Percentiles rank a stretch among this genome's conserved stretches.
These are phyloP conservation scores for Pleuronectes platessa DNA, from an alignment of 2,113 vertebrate genomes.

Conservation along the genomic window DNA sequence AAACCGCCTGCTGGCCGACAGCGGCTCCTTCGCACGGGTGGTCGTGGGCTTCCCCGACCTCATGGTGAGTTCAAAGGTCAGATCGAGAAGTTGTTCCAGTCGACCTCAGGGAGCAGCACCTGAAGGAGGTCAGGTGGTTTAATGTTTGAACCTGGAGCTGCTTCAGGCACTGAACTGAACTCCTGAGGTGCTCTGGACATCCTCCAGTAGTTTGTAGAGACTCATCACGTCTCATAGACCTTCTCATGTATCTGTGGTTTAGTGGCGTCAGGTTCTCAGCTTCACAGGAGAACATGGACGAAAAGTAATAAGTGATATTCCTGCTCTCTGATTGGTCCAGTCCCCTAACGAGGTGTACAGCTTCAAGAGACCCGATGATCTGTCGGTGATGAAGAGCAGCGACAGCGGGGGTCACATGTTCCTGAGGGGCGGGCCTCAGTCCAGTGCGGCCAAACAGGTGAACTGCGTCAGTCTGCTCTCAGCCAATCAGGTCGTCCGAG, in stretches of 20 bases:
- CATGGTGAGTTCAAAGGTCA: constrained; percentile 83
- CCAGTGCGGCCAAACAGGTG: constrained; percentile 78
- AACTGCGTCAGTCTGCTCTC: constrained; percentile 89
- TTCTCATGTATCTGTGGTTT: no score
- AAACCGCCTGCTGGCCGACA: constrained; percentile 90
- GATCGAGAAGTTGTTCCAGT: no score
- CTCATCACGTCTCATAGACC: not conserved
- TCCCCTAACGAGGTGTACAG: constrained; percentile 94
- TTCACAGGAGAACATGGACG: no score
- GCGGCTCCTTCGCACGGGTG: constrained; percentile 85
- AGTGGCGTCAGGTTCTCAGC: no score
- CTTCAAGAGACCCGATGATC: constrained; percentile 85
- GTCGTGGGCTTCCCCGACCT: constrained; percentile 96
- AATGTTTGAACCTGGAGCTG: not conserved
- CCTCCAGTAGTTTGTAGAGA: no score
- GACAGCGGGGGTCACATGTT: constrained; percentile 70
- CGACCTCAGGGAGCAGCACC: no score
- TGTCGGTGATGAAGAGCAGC: constrained; percentile 70
- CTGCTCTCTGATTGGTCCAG: constrained; percentile 69
- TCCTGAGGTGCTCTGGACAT: no score
- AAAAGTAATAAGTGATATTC: not conserved
- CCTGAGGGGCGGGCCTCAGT: constrained; percentile 81
- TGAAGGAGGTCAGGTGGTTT: not conserved
- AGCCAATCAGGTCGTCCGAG: constrained; percentile 91
- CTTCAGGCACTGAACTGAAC: no score